These are phyloP conservation scores for Heliothis subflexa DNA, from an alignment of 1,140 invertebrate genomes.

Conservation along the genomic window DNA sequence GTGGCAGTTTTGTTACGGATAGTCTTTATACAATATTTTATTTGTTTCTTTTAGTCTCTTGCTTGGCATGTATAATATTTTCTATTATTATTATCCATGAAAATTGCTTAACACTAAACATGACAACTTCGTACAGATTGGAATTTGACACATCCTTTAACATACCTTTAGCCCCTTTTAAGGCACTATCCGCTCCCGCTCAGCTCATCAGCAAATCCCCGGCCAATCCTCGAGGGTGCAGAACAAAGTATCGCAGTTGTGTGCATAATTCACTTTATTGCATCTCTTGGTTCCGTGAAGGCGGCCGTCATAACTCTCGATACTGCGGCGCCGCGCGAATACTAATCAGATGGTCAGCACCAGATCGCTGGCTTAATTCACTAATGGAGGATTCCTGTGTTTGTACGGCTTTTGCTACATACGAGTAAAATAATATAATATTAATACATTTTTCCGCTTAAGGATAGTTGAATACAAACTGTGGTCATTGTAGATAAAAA, in stretches of 20 bases:
- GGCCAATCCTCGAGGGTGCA: conserved; percentile 57
- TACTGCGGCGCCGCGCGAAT: conserved; percentile 19
- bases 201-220: conserved; percentile 39
- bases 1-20: not conserved
- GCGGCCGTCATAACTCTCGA: conserved; percentile 68
- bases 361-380: conserved; percentile 7
- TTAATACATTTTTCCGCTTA: no score
- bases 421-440: no score
- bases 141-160: no score
- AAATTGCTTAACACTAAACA: no score
- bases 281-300: conserved; percentile 51
- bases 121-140: no score
- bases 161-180: not conserved
- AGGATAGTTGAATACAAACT: no score
- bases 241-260: conserved; percentile 81
- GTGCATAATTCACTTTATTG: conserved; percentile 84
- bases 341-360: conserved; percentile 37
- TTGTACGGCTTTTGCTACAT: not conserved
- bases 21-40: no score
- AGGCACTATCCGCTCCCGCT: conserved; percentile 25
- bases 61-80: no score
- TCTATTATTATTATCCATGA: no score
- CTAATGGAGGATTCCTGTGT: conserved; percentile 15
- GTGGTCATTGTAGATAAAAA: no score
- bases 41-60: no score